Base-by-base conservation (phyloP, 2,113 vertebrate species). In the Spermophilus dauricus region DNA sequence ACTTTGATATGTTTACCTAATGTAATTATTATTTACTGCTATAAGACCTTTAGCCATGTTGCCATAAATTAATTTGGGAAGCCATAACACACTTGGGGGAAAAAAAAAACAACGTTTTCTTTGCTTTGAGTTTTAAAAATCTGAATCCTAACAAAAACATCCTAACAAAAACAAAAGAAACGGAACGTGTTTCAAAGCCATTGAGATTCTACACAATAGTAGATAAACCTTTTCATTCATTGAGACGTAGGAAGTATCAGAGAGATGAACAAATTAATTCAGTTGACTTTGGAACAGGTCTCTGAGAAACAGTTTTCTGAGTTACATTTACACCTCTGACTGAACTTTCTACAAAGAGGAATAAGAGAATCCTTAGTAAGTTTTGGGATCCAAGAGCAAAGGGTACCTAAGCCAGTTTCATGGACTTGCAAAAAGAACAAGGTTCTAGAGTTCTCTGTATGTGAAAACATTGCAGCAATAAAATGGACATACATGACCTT, bases 341-440 rank as follows among this genome's bases (percentile, higher is more conserved):
- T 76, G n/a, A 78, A 18, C 1, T 94, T 87, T 18, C 24, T 53
- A 7, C 8, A 13, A 90, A 94, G 37, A 1, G 24, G 24, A 78
- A n/a, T 4, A 75, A 22, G 48, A 67, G 12, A 70, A 75, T 37
- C 1, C 1, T 0, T 72, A 85, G 7, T 61, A 32, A 65, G 16
- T 85, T 67, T 56, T 63, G 5, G 14, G 13, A 63, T 61, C 53
- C 4, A 17, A 67, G 32, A 76, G 32, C 26, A 37, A 11, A 58
- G 9, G 2, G 37, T 37, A 22, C 4, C 9, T 72, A n/a, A 94
- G 12, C 1, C 32, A 77, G 1, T 91, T 88, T 88, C 22, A 92
- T 7, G 10, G 18, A 24, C 4, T 5, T 87, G 8, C 2, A 63
- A 32, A 9, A 48, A 2, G 0, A 42, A 32, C 18, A 26, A n/a